Evolutionary conservation across 2,888 invertebrate genomes (phyloP).

Genomic region (Melieria crassipennis): DNA sequence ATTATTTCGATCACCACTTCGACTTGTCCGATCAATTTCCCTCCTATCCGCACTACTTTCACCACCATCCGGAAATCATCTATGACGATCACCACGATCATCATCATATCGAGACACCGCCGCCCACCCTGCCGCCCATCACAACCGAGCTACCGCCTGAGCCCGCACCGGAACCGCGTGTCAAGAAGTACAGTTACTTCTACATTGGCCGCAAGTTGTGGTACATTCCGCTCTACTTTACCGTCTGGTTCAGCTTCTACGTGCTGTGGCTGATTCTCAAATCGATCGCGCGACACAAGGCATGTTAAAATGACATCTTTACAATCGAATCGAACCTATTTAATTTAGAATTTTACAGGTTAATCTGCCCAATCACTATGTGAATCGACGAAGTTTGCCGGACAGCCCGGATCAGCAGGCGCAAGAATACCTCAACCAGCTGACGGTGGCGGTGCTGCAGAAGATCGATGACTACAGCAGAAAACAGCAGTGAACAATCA

Average conservation of each 20-base stretch:
- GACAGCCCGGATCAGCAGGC: conserved; percentile 42
- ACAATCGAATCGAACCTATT: neutral
- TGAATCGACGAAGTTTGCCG: conserved; percentile 53
- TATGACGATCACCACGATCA: conserved; percentile 54
- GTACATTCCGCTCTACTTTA: conserved; percentile 78
- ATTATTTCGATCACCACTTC: conserved; percentile 54
- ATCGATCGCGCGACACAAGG: conserved; percentile 75
- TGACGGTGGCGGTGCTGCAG: conserved; percentile 60
- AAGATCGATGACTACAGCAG: conserved; percentile 55
- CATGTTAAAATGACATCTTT: conserved; percentile 48
- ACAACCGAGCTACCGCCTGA: conserved; percentile 57
- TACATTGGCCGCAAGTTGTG: conserved; percentile 76
- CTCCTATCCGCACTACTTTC: conserved; percentile 40
- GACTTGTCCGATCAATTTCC: conserved; percentile 40
- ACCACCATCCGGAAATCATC: conserved; percentile 55
- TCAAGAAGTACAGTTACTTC: conserved; percentile 74
- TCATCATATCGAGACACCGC: conserved; percentile 50
- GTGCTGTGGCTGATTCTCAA: conserved; percentile 74
- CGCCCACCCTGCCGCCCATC: conserved; percentile 51
- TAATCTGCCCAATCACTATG: conserved; percentile 64
- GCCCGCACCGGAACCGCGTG: conserved; percentile 64
- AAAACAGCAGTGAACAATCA: too few species aligned
- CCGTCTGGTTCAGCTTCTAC: conserved; percentile 72
- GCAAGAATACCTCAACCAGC: conserved; percentile 57
- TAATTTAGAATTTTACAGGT: conserved; percentile 49